Conservation (phyloP, 2,888 invertebrate species). For the Hipparchia sbordonii region DNA sequence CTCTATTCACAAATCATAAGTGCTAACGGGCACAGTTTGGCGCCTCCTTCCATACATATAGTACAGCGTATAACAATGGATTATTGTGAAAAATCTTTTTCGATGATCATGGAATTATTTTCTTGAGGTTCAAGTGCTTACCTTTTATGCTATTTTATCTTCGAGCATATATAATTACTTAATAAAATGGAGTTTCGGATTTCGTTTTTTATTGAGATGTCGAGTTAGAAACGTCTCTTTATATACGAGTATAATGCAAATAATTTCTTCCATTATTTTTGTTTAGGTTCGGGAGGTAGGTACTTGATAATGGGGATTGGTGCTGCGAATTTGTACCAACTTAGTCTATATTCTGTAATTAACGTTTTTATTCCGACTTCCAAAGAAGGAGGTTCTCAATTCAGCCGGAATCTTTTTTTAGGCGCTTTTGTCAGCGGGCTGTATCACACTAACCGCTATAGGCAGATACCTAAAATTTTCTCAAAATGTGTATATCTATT, state of each 20-base stretch:
- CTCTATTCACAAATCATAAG: no score
- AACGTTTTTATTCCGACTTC: no score
- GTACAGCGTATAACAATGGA: background rate
- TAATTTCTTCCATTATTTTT: background rate
- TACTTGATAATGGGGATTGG: background rate
- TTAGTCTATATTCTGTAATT: no score
- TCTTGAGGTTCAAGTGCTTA: background rate
- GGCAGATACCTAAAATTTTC: no score
- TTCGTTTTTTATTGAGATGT: constrained; percentile 3
- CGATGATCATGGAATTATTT: background rate
- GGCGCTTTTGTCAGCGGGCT: no score
- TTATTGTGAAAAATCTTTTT: background rate
- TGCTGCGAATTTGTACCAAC: no score
- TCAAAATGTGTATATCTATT: no score
- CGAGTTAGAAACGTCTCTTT: background rate
- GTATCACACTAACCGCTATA: no score
- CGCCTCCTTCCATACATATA: no score
- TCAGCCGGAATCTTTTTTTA: no score
- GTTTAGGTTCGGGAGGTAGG: background rate
- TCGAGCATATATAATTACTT: background rate
- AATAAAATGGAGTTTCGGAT: background rate
- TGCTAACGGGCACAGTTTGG: no score
- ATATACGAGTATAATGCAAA: background rate
- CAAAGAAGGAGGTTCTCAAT: no score
- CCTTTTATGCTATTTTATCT: background rate